phyloP scores from a whole-genome alignment of 1,140 invertebrate species.

The Spodoptera litura region DNA sequence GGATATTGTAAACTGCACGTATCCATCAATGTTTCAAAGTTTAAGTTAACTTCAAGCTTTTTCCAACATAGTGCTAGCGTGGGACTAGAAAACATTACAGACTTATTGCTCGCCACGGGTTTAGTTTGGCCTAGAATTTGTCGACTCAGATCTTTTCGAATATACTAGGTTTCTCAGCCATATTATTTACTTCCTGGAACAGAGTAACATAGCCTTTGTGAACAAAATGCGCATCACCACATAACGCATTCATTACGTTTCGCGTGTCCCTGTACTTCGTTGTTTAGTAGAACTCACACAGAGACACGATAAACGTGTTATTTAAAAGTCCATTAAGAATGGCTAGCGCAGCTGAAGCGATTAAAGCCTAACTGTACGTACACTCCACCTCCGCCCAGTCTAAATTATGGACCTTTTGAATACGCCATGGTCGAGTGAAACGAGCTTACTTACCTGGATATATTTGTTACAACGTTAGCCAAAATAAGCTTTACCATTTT shows the following conservation, averaged over 20 bases:
- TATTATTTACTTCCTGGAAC: background rate
- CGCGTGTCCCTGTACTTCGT: background rate
- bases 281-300: constrained; percentile 7
- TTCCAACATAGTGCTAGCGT: background rate
- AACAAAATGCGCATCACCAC: background rate
- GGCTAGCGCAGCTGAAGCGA: constrained; percentile 32
- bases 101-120: constrained; percentile 4
- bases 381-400: constrained; percentile 21
- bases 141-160: background rate
- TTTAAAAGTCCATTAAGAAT: constrained; percentile 40
- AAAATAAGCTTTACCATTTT: background rate
- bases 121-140: background rate
- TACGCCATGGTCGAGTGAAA: constrained; percentile 25
- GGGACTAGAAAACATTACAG: background rate
- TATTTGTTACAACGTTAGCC: constrained; percentile 7
- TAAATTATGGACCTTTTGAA: constrained; percentile 39
- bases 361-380: constrained; percentile 36
- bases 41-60: constrained; percentile 17
- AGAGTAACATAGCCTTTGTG: background rate
- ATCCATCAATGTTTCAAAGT: background rate
- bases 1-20: too few species aligned
- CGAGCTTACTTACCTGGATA: constrained; percentile 24
- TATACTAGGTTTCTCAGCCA: background rate
- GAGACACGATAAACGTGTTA: constrained; percentile 21
- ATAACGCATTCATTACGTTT: constrained; percentile 9